phyloP scores from a whole-genome alignment of 2,888 invertebrate genomes.

The Gari tellinella region DNA sequence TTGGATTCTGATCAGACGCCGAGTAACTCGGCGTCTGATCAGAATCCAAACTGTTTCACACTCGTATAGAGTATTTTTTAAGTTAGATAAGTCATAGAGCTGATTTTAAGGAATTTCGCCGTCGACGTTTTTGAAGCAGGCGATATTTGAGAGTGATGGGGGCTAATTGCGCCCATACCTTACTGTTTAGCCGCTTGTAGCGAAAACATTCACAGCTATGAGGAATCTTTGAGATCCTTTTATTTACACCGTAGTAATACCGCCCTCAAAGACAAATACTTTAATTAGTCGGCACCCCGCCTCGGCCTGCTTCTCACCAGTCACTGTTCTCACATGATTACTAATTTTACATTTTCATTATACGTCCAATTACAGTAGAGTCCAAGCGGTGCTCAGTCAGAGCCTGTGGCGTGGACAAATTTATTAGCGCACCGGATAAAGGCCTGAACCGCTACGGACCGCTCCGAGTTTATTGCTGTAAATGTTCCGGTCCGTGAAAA shows the following conservation, averaged over 20 bases:
- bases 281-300: constrained; percentile 44
- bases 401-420: constrained; percentile 38
- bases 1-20: no score
- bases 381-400: constrained; percentile 11
- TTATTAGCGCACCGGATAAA: constrained; percentile 27
- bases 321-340: constrained; percentile 5
- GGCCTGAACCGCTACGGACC: neutral
- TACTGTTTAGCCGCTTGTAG: no score
- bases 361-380: constrained; percentile 32
- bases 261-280: constrained; percentile 30
- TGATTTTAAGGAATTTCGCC: no score
- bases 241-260: neutral
- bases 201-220: no score
- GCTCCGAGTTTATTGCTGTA: constrained; percentile 13
- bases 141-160: no score
- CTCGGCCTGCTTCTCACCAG: constrained; percentile 3
- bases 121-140: no score
- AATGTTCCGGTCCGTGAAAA: constrained; percentile 52
- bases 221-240: no score
- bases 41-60: no score
- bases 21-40: no score
- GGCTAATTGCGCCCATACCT: no score
- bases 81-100: no score
- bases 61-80: no score
- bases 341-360: constrained; percentile 40